These are phyloP conservation scores for Misgurnus mizolepis DNA, from an alignment of 2,113 vertebrate species.

Conservation along the genomic window DNA sequence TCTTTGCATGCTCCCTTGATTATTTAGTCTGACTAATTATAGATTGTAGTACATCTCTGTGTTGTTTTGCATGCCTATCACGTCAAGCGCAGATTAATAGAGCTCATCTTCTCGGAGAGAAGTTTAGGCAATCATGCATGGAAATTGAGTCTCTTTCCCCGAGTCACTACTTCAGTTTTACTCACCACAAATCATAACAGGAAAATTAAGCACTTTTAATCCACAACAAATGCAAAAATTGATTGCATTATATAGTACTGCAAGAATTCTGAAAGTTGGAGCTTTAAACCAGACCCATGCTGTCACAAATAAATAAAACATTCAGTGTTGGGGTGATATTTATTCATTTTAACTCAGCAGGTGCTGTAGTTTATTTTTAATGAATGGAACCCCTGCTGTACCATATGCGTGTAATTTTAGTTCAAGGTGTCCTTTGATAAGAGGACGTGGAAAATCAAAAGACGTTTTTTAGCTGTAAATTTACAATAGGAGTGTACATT, in stretches of 20 bases:
- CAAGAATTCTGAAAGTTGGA: background rate
- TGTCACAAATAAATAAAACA: constrained; percentile 15
- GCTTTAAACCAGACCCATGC: background rate
- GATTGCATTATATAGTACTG: background rate
- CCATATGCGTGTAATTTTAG: constrained; percentile 5
- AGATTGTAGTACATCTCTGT: constrained; percentile 36
- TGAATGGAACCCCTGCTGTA: constrained; percentile 23
- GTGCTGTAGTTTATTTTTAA: constrained; percentile 28
- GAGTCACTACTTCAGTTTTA: constrained; percentile 35
- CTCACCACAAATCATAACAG: constrained; percentile 39
- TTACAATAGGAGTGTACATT: background rate
- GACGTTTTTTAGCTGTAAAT: background rate
- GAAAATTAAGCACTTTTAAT: constrained; percentile 15
- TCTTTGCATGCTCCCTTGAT: background rate
- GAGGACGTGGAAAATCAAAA: constrained; percentile 14
- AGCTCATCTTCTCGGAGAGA: constrained; percentile 43
- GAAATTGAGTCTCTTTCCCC: constrained; percentile 19
- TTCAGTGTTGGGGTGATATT: background rate
- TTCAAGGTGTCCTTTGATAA: constrained; percentile 33
- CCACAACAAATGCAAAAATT: constrained; percentile 6
- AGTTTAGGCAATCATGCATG: constrained; percentile 46
- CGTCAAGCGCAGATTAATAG: constrained; percentile 49
- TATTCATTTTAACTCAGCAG: constrained; percentile 15
- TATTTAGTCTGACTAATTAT: constrained; percentile 54
- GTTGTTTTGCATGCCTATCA: constrained; percentile 50